phyloP scores from a whole-genome alignment of 2,797 vertebrate genomes.

The Cottoperca gobio region DNA sequence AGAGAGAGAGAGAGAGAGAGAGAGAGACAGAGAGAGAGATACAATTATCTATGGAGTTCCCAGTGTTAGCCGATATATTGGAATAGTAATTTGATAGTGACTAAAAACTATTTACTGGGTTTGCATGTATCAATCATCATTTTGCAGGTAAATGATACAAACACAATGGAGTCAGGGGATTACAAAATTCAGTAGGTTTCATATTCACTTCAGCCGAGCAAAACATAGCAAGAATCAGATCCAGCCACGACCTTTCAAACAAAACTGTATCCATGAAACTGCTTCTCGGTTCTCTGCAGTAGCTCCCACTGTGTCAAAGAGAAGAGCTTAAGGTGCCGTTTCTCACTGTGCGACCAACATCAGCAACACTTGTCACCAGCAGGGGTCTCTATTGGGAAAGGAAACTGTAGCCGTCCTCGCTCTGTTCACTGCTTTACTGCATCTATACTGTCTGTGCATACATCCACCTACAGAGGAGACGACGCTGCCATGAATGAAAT shows the following conservation, averaged over 20 bases:
- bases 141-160: no score
- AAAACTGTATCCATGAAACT: not conserved
- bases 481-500: constrained; percentile 42
- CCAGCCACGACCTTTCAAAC: not conserved
- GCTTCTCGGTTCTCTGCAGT: not conserved
- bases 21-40: no score
- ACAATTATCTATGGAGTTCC: no score
- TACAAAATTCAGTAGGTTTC: not conserved
- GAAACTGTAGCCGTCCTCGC: not conserved
- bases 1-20: no score
- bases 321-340: not conserved
- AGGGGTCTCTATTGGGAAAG: constrained; percentile 58
- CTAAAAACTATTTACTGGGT: no score
- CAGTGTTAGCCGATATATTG: no score
- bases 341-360: not conserved
- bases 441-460: not conserved
- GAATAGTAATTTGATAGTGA: no score
- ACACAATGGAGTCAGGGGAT: no score
- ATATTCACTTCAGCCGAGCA: not conserved
- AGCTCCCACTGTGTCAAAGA: not conserved
- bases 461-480: constrained; percentile 38
- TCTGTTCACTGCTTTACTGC: not conserved
- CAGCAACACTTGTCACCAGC: constrained; percentile 44
- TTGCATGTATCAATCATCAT: no score
- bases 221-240: not conserved